Evolutionary conservation across 2,888 invertebrate genomes (phyloP), one percentile per base, ranked within the genome.

Genomic region (Drosophila macrothrix): DNA sequence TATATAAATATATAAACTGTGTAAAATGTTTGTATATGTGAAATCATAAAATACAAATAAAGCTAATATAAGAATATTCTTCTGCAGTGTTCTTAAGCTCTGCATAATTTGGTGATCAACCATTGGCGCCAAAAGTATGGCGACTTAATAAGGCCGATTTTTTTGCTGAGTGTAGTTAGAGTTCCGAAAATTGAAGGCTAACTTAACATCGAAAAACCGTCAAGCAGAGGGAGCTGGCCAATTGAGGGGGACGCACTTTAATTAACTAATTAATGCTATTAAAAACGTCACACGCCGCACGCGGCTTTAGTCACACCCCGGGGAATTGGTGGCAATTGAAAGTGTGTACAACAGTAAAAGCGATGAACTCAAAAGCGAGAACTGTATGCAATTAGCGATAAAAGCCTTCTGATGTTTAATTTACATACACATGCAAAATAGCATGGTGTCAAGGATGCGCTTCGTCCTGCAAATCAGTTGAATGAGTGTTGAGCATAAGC

Each of bases 321-420:
- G 78, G 81, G 78, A 81, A 69, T 78, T 56, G 52, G 53, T 46
- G 41, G 28, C 41, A 76, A 67, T 67, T 58, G 65, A 77, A 80
- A 72, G 62, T 68, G 58, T 43, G 43, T 7, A 52, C 28, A 56
- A 41, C 37, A 39, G 56, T 56, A 28, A 59, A 65, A 77, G 52
- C 50, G 59, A 65, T 65, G 52, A 81, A 59, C 43, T 55, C 46
- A 46, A 43, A 54, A 55, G 16, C 41, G 28, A 12, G 28, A 69
- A 63, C 69, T 72, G 76, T 77, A 74, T 76, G 77, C 73, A 88
- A 88, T 90, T 85, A 80, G 84, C 69, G 66, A 68, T 88, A 73
- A 85, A 80, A 85, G 85, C 90, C 65, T 90, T 88, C 68, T 78
- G 83, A 74, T 90, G 83, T 81, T 63, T 56, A 59, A 55, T 37